Conservation (phyloP, 53 echinoderm and acorn worm genomes). For the Hippasteria phrygiana region DNA sequence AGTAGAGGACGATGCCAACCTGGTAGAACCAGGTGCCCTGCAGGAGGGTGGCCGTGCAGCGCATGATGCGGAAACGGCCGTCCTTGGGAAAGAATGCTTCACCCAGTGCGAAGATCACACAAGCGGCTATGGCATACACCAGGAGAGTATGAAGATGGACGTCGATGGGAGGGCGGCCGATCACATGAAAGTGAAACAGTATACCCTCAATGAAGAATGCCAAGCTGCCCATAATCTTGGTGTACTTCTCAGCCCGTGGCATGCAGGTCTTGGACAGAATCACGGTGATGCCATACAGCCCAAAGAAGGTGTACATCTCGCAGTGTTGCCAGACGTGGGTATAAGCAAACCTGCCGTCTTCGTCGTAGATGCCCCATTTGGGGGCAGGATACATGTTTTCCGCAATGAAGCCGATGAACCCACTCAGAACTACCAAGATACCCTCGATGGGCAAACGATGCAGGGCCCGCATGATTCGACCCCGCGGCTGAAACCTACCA, state of each 20-base stretch:
- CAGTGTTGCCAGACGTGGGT: slow-evolving; percentile 93
- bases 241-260: slow-evolving; percentile 71
- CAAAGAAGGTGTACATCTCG: slow-evolving; percentile 97
- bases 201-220: slow-evolving; percentile 90
- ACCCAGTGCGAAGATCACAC: slow-evolving; percentile 68
- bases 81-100: slow-evolving; percentile 77
- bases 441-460: slow-evolving; percentile 89
- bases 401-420: slow-evolving; percentile 76
- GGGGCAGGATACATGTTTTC: slow-evolving; percentile 87
- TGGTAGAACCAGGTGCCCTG: slow-evolving; percentile 99
- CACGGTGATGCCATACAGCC: slow-evolving; percentile 74
- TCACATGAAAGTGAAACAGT: slow-evolving; percentile 88
- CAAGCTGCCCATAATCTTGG: slow-evolving; percentile 77
- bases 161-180: slow-evolving; percentile 83
- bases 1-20: slow-evolving; percentile 84
- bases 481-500: slow-evolving; percentile 72
- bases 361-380: slow-evolving; percentile 82
- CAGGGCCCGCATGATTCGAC: slow-evolving; percentile 65
- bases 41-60: slow-evolving; percentile 74
- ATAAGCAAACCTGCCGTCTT: slow-evolving; percentile 79
- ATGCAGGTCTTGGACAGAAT: slow-evolving; percentile 71
- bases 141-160: slow-evolving; percentile 80
- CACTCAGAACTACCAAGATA: slow-evolving; percentile 57
- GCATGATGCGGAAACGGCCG: slow-evolving; percentile 71
- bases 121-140: slow-evolving; percentile 82